Base-by-base conservation (phyloP, 2,888 invertebrate genomes). In the Bellardia bayeri region DNA sequence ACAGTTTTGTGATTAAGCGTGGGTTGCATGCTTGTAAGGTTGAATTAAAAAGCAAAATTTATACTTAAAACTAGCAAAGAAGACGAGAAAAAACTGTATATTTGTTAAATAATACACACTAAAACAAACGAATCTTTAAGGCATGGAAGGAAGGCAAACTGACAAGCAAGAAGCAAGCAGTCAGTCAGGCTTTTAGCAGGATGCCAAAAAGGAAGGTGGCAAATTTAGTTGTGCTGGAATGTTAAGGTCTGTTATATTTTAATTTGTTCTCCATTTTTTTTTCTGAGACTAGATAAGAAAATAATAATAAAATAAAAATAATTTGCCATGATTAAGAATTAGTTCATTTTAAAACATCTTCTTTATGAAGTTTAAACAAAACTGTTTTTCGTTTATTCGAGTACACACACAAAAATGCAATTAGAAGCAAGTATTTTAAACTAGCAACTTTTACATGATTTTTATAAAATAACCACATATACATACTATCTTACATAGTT, bases 171-270 rank as follows among this genome's bases (percentile, higher is more conserved):
- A 4, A 37, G 37, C 37, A 5, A 37, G 37, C 37, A 74, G 58
- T 33, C 58, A 74, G 58, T 45, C 58, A 75, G n/a, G 63, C 63
- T 37, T 74, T 68, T 56, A 66, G 74, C 64, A 82, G 82, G 56
- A 82, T 61, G 76, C 2, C 42, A 78, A 82, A 51, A 71, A 76
- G 83, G 71, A 72, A 78, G 78, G 71, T 72, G 78, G 63, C 51
- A 78, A 83, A 83, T 83, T 78, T 64, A 83, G 83, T 76, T 64
- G 45, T 64, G 54, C 30, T 78, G 56, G 56, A 83, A 71, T 83
- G 83, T 78, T 78, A 78, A 83, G 83, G 83, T 71, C 56, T 51
- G 45, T 61, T 51, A 8, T 54, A 64, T 33, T 71, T 40, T 13
- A 56, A 30, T 0, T 33, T 23, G 4, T 13, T 23, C 23, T 0